Evolutionary conservation across 2,113 vertebrate species (phyloP), one percentile per base, ranked within the genome.

Genomic region (Willisornis vidua): DNA sequence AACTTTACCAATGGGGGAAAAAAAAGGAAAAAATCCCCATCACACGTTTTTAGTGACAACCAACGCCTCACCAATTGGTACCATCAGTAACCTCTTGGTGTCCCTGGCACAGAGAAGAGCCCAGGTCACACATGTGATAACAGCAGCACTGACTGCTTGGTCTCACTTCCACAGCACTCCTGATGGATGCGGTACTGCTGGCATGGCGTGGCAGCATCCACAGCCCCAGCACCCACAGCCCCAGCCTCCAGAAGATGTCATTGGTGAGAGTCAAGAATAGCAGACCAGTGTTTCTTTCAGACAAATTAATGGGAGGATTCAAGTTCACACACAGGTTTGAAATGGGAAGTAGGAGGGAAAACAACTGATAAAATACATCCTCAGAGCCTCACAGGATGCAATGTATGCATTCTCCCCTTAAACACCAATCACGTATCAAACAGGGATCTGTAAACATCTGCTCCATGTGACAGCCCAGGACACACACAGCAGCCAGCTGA

Each of bases 201-300:
- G 12, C 2, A 0, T 23, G 2, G 12, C 1, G 0, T 24, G 2
- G 1, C 2, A 0, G 58, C 51, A 67, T 41, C 58, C 43, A 89
- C 51, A 43, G 87, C 58, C 43, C 87, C 51, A 43, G 87, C 55
- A 90, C 3, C 33, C 3, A 6, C 13, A 66, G 49, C 24, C 3
- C 3, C 79, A 55, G 87, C 52, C 82, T 84, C 39, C 65, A 19
- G 39, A 77, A 80, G 52, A 84, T 31, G 73, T 52, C 65, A 65
- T 26, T 54, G 75, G 72, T 12, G 28, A 92, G 45, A 68, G 29
- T 72, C 24, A 61, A 62, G 41, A 85, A 81, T 3, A 89, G 85
- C 3, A 8, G 65, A 54, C 35, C 39, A 2, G 0, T 45, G 22
- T 77, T 87, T 90, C 70, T 68, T 92, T 84, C 79, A 11, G 65